phyloP scores from a whole-genome alignment of 2,113 vertebrate genomes.

The Beaufortia kweichowensis region DNA sequence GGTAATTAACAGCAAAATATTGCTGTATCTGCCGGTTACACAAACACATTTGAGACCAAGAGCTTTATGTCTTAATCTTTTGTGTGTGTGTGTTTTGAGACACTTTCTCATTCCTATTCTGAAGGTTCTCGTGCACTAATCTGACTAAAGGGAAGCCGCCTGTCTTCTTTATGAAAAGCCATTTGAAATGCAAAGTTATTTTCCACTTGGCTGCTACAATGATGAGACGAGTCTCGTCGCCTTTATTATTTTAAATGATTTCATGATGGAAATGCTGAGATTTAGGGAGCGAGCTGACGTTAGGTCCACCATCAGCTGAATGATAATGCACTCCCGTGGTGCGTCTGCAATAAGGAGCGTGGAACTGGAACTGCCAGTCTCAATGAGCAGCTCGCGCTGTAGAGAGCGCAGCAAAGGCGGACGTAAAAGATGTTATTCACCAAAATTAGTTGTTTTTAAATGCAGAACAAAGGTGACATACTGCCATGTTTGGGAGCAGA shows the following conservation, averaged over 20 bases:
- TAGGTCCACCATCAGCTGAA: constrained; percentile 33
- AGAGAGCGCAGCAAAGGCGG: not conserved
- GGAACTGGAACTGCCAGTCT: not conserved
- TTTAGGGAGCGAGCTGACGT: constrained; percentile 43
- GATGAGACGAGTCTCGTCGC: constrained; percentile 60
- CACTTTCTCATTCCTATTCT: constrained; percentile 45
- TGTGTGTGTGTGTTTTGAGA: constrained; percentile 19
- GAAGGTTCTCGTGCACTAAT: constrained; percentile 47
- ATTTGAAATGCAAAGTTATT: constrained; percentile 61
- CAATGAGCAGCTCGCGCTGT: not conserved
- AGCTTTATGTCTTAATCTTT: not conserved
- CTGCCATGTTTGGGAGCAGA: not conserved
- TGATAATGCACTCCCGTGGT: constrained; percentile 42
- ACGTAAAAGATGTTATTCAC: not conserved
- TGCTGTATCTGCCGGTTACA: constrained; percentile 60
- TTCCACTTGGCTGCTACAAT: constrained; percentile 60
- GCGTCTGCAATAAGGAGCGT: not conserved
- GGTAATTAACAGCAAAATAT: constrained; percentile 69
- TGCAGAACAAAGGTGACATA: not conserved
- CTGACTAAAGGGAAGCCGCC: constrained; percentile 49
- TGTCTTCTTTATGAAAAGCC: constrained; percentile 57
- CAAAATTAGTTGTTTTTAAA: not conserved
- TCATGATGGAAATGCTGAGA: constrained; percentile 58
- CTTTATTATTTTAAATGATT: constrained; percentile 66
- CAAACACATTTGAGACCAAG: constrained; percentile 8